A percentile compares a stretch with the other conserved stretches of the same genome.
Conservation (phyloP, 2,888 invertebrate species). For the Ochlodes sylvanus region DNA sequence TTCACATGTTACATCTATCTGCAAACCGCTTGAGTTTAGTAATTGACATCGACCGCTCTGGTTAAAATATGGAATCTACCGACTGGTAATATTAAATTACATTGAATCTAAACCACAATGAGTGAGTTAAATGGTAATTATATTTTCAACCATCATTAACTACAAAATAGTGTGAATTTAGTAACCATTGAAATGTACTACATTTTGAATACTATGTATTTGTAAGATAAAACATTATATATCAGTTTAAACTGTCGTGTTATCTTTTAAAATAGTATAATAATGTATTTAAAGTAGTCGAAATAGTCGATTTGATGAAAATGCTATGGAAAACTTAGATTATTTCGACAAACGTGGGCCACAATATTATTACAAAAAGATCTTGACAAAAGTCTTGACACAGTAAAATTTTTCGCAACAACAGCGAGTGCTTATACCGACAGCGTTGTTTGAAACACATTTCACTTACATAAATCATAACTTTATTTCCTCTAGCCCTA, state of each 20-base stretch:
- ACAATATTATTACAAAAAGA: constrained; percentile 32
- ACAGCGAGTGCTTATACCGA: constrained; percentile 49
- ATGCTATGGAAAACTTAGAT: constrained; percentile 10
- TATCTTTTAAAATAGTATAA: not conserved
- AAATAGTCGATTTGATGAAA: not conserved
- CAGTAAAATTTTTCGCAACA: constrained; percentile 53
- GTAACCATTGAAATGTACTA: constrained; percentile 2
- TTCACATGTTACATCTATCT: not conserved
- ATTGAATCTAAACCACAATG: constrained; percentile 22
- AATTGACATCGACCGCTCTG: constrained; percentile 1
- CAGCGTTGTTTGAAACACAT: constrained; percentile 61
- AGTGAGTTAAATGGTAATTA: constrained; percentile 23
- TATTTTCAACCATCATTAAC: constrained; percentile 25
- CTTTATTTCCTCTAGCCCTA: constrained; percentile 64
- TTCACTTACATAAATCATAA: constrained; percentile 72
- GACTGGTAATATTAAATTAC: constrained; percentile 11
- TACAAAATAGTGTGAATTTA: constrained; percentile 16
- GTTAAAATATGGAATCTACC: constrained; percentile 8
- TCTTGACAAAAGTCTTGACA: constrained; percentile 47
- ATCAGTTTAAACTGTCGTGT: not conserved
- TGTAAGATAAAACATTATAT: not conserved
- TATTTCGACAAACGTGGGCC: constrained; percentile 18
- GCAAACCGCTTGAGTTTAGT: not conserved
- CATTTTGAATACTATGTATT: not conserved
- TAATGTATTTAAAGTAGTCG: too few relatives aligned